Conservation (phyloP, 2,888 invertebrate species). For the Ophioninae sp. region DNA sequence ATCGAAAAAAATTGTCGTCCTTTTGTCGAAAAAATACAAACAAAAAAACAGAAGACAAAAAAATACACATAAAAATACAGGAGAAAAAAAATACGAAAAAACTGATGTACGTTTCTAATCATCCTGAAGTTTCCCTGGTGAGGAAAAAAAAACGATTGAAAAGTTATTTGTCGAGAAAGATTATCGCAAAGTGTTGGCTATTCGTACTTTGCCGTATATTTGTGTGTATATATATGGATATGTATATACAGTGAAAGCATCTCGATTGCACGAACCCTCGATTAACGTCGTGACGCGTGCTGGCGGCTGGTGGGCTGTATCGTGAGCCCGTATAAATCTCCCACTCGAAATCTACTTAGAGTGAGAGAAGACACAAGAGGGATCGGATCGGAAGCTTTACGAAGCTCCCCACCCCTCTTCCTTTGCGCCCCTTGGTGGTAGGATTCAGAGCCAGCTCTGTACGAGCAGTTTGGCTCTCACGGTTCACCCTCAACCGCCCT, state of each 20-base stretch:
- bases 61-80: background rate
- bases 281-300: constrained; percentile 64
- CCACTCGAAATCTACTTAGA: constrained; percentile 75
- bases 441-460: constrained; percentile 64
- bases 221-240: constrained; percentile 2
- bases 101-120: background rate
- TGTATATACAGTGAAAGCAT: constrained; percentile 47
- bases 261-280: constrained; percentile 62
- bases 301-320: constrained; percentile 65
- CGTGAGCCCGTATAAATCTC: constrained; percentile 72
- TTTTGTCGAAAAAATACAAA: background rate
- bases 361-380: constrained; percentile 51
- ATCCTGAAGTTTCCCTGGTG: too few relatives aligned
- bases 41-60: background rate
- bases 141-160: background rate
- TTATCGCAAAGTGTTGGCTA: constrained; percentile 56
- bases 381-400: constrained; percentile 63
- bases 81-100: background rate
- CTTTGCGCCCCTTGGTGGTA: constrained; percentile 41
- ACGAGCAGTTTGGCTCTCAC: constrained; percentile 69
- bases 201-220: constrained; percentile 16
- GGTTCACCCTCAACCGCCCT: constrained; percentile 35
- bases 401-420: constrained; percentile 26
- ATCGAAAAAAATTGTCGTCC: too few relatives aligned
- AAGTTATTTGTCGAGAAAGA: constrained; percentile 34